Conservation (phyloP, 2,797 vertebrate genomes). For the Sebastiscus albofasciatus region DNA sequence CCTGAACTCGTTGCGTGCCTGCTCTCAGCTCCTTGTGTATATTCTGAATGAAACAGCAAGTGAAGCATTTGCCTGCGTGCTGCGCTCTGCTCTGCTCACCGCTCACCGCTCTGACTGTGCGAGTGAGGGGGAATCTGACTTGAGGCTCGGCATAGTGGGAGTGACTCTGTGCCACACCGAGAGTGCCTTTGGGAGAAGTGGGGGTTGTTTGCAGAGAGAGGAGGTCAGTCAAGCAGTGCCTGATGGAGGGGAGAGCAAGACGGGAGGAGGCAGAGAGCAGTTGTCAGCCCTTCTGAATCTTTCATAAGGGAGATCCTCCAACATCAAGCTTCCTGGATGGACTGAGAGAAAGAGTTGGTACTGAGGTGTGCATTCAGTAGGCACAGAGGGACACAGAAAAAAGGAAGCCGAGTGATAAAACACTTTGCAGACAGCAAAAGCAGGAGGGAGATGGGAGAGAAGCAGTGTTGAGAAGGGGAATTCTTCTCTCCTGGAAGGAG, state of each 20-base stretch:
- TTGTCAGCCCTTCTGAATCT: constrained; percentile 85
- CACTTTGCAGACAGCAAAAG: constrained; percentile 26
- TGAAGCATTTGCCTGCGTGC: constrained; percentile 66
- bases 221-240: constrained; percentile 65
- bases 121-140: constrained; percentile 56
- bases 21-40: constrained; percentile 71
- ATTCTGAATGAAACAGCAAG: constrained; percentile 89
- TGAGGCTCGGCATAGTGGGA: constrained; percentile 49
- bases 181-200: constrained; percentile 74
- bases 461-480: constrained; percentile 40
- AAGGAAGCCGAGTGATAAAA: constrained; percentile 20
- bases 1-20: constrained; percentile 68
- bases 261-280: constrained; percentile 62
- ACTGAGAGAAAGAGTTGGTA: constrained; percentile 51
- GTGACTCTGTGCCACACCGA: constrained; percentile 59
- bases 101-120: constrained; percentile 46
- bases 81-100: constrained; percentile 38
- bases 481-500: constrained; percentile 61
- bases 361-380: constrained; percentile 46
- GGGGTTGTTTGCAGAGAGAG: constrained; percentile 59
- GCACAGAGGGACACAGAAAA: constrained; percentile 26
- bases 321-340: constrained; percentile 84
- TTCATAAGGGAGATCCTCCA: constrained; percentile 87
- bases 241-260: constrained; percentile 59
- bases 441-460: constrained; percentile 41